These are phyloP conservation scores for Vombatus ursinus DNA, from an alignment of 2,113 vertebrate genomes.

Conservation along the genomic window DNA sequence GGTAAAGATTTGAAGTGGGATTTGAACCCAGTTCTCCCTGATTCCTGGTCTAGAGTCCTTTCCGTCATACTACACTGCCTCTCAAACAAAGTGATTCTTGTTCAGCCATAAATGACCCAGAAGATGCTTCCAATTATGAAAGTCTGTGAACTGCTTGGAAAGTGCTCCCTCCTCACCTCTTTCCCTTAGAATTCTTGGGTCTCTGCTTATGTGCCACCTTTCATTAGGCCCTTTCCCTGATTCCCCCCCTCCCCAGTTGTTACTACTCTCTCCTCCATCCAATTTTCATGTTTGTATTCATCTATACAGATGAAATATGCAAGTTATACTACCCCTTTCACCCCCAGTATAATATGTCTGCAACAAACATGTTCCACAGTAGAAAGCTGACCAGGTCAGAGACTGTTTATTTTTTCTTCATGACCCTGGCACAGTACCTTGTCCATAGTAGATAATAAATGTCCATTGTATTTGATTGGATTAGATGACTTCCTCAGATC, in stretches of 20 bases:
- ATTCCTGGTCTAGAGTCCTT: background rate
- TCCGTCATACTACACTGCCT: background rate
- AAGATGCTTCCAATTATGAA: background rate
- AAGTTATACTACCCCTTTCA: background rate
- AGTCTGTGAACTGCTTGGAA: background rate
- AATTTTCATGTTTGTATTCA: background rate
- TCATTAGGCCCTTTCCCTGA: background rate
- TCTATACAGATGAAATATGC: background rate
- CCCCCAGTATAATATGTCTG: background rate
- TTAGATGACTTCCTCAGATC: constrained; percentile 1
- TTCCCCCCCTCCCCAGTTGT: too few relatives aligned
- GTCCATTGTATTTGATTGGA: background rate
- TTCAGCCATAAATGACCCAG: background rate
- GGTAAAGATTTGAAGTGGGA: background rate
- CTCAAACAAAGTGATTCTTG: background rate
- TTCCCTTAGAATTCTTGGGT: background rate
- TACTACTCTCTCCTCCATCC: background rate
- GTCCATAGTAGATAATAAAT: background rate
- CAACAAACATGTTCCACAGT: background rate
- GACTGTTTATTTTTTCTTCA: background rate
- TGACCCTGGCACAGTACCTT: background rate
- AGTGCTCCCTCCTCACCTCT: background rate
- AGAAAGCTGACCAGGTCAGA: background rate
- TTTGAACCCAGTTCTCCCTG: background rate
- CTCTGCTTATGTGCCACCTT: background rate